Percentiles rank a stretch among this genome's conserved stretches.
phyloP scores from a whole-genome alignment of 2,113 vertebrate species.

The Anarhynchus alexandrinus region DNA sequence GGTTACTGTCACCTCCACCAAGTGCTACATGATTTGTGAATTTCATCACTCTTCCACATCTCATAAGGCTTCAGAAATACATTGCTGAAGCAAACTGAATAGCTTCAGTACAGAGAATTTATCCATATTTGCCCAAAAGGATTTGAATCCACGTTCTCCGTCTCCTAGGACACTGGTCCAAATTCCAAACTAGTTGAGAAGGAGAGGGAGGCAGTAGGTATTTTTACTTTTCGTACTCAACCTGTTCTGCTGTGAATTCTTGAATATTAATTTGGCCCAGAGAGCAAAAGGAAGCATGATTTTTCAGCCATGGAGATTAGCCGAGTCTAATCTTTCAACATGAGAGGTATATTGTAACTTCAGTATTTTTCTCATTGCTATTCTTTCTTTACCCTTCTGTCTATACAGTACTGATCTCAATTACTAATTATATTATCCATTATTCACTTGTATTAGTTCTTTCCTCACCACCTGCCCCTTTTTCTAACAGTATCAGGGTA shows the following conservation, averaged over 20 bases:
- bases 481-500: neutral
- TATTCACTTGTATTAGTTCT: neutral
- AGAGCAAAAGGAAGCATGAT: neutral
- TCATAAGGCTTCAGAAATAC: neutral
- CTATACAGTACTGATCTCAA: neutral
- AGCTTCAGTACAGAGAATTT: neutral
- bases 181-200: neutral
- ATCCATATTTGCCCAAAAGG: neutral
- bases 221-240: neutral
- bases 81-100: neutral
- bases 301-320: neutral
- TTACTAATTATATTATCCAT: neutral
- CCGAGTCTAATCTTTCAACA: neutral
- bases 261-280: neutral
- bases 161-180: neutral
- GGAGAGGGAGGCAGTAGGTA: neutral
- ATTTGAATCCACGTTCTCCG: neutral
- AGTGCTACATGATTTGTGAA: neutral
- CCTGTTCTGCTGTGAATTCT: neutral
- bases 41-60: neutral
- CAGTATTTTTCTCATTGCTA: neutral
- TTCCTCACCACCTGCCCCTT: neutral
- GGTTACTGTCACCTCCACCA: neutral
- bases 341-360: neutral
- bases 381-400: neutral